Percentiles rank a stretch among this genome's conserved stretches.
Conservation (phyloP, 1,140 invertebrate species). For the Heliconius hewitsoni region DNA sequence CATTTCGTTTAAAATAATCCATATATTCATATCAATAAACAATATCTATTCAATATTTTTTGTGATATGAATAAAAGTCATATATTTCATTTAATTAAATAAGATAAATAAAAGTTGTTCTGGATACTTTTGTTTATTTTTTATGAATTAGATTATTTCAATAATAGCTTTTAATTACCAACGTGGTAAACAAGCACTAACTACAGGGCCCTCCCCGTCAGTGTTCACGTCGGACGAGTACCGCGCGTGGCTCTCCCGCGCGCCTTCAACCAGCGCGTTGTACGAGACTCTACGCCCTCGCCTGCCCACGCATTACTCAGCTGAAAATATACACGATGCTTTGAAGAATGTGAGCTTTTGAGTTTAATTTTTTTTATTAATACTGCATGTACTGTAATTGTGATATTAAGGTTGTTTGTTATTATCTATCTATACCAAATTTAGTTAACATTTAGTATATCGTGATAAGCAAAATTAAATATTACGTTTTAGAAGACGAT, state of each 20-base stretch:
- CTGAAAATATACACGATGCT: constrained; percentile 93
- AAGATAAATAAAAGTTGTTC: too few relatives aligned
- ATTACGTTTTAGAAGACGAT: too few relatives aligned
- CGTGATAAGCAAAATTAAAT: too few relatives aligned
- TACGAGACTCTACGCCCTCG: constrained; percentile 90
- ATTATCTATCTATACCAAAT: too few relatives aligned
- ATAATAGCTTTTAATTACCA: neutral
- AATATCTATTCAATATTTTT: too few relatives aligned
- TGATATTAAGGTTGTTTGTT: too few relatives aligned
- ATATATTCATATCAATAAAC: too few relatives aligned
- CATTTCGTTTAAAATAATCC: too few relatives aligned
- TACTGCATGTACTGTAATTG: neutral
- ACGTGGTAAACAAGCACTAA: constrained; percentile 14
- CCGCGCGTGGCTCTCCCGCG: constrained; percentile 92
- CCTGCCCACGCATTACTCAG: constrained; percentile 86
- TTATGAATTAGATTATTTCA: neutral
- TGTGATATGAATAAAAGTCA: too few relatives aligned
- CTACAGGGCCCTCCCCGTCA: constrained; percentile 74
- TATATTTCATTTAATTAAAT: too few relatives aligned
- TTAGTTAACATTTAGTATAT: too few relatives aligned
- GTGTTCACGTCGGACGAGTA: constrained; percentile 96
- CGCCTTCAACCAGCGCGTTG: constrained; percentile 94
- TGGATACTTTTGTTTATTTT: too few relatives aligned
- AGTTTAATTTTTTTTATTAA: neutral
- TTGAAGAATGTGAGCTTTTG: constrained; percentile 85